Conservation (phyloP, 2,797 vertebrate species). For the Loris lydekkerianus region DNA sequence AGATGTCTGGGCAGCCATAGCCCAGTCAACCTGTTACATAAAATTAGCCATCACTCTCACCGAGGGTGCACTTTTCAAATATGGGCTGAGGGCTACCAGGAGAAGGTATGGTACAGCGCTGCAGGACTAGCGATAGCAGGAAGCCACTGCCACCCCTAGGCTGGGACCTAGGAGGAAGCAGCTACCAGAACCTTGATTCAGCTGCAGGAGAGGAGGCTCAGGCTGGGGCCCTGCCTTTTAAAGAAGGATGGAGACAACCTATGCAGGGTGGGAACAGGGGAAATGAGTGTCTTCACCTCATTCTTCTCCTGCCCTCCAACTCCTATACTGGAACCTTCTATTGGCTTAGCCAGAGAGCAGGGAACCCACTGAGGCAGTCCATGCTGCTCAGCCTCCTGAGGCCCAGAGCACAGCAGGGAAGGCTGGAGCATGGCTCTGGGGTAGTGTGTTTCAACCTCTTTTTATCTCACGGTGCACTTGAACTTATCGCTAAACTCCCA, state of each 20-base stretch:
- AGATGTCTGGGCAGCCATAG: not conserved
- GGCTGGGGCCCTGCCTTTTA: too few relatives aligned
- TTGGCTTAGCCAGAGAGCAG: not conserved
- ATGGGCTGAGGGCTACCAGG: not conserved
- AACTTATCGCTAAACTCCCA: too few relatives aligned
- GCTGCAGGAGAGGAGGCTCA: not conserved
- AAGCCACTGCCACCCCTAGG: not conserved
- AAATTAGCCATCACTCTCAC: not conserved
- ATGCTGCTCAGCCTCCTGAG: not conserved
- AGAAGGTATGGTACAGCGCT: not conserved
- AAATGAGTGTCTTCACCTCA: not conserved
- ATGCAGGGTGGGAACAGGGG: rapidly evolving
- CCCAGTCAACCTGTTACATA: not conserved
- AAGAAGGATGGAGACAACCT: not conserved
- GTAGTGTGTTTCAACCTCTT: too few relatives aligned
- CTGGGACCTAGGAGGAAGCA: not conserved
- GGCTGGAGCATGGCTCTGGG: not conserved
- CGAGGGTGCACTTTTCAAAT: not conserved
- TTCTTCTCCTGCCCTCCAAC: not conserved
- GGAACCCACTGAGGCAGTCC: rapidly evolving
- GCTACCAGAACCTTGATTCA: not conserved
- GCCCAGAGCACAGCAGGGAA: not conserved
- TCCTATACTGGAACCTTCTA: not conserved
- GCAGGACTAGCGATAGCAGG: too few relatives aligned
- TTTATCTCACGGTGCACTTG: too few relatives aligned